Evolutionary conservation across 2,113 vertebrate genomes (phyloP).

Genomic region (Laticauda laticaudata): DNA sequence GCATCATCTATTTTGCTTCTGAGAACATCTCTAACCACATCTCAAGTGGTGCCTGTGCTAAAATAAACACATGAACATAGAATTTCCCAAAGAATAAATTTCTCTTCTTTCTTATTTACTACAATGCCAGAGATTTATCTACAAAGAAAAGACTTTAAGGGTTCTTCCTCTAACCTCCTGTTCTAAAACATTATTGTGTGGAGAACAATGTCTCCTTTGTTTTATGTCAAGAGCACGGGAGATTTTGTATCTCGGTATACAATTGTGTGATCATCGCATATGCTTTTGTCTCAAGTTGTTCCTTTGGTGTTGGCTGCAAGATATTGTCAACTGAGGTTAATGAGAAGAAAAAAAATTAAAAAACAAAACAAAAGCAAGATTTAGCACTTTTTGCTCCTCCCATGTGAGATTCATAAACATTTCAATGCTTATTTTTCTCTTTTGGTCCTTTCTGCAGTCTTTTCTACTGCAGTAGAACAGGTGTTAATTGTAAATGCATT

Average conservation of each 20-base stretch:
- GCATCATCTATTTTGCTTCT: background rate
- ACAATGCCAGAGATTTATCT: slow-evolving; percentile 65
- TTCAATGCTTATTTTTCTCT: slow-evolving; percentile 9
- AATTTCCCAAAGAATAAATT: background rate
- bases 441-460: background rate
- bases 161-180: slow-evolving; percentile 54
- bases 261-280: slow-evolving; percentile 72
- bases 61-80: background rate
- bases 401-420: slow-evolving; percentile 46
- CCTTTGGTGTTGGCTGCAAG: slow-evolving; percentile 9
- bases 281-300: slow-evolving; percentile 60
- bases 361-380: slow-evolving; percentile 48
- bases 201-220: slow-evolving; percentile 75
- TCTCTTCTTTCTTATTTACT: slow-evolving; percentile 8
- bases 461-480: slow-evolving; percentile 40
- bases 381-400: slow-evolving; percentile 47
- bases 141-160: slow-evolving; percentile 65
- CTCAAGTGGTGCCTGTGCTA: background rate
- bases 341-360: slow-evolving; percentile 45
- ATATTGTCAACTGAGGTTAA: slow-evolving; percentile 48
- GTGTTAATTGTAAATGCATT: slow-evolving; percentile 41
- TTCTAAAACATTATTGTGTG: slow-evolving; percentile 53
- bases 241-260: slow-evolving; percentile 54
- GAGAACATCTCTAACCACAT: background rate
- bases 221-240: slow-evolving; percentile 54